Evolutionary conservation across 2,113 vertebrate genomes (phyloP).

Genomic region (Empidonax traillii): DNA sequence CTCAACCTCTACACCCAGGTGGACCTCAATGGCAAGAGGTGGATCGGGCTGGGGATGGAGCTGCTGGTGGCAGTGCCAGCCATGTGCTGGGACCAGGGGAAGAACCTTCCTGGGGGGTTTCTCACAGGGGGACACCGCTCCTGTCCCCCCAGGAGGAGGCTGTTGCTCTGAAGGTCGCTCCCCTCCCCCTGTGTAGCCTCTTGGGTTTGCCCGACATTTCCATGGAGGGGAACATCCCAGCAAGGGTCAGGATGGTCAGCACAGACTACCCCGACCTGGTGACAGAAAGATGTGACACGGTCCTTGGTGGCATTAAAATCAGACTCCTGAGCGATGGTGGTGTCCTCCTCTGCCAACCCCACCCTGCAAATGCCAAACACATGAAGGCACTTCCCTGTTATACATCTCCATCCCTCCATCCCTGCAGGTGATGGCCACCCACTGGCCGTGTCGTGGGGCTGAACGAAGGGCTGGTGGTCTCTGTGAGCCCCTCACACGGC

Average conservation of each 20-base stretch:
- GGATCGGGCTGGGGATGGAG: not conserved
- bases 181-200: conserved; percentile 6
- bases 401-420: rapidly evolving
- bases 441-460: rapidly evolving
- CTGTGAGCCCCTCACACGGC: rapidly evolving
- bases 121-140: rapidly evolving
- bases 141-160: not conserved
- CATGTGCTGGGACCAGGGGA: rapidly evolving
- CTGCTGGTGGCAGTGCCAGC: not conserved
- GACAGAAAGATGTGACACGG: conserved; percentile 54
- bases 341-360: too few species aligned
- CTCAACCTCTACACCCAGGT: conserved; percentile 49
- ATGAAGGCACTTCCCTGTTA: rapidly evolving
- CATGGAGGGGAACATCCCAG: conserved; percentile 67
- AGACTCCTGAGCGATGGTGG: not conserved
- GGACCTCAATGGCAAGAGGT: conserved; percentile 62
- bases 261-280: conserved; percentile 52
- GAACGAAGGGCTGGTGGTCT: not conserved
- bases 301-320: conserved; percentile 62
- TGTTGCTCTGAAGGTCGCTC: not conserved
- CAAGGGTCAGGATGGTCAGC: conserved; percentile 64
- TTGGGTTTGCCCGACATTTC: conserved; percentile 66
- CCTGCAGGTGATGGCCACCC: not conserved
- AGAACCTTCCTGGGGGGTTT: rapidly evolving
- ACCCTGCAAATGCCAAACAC: rapidly evolving